Evolutionary conservation across 23 tunicate species (phyloP).

Genomic region (Ciona savignyi): DNA sequence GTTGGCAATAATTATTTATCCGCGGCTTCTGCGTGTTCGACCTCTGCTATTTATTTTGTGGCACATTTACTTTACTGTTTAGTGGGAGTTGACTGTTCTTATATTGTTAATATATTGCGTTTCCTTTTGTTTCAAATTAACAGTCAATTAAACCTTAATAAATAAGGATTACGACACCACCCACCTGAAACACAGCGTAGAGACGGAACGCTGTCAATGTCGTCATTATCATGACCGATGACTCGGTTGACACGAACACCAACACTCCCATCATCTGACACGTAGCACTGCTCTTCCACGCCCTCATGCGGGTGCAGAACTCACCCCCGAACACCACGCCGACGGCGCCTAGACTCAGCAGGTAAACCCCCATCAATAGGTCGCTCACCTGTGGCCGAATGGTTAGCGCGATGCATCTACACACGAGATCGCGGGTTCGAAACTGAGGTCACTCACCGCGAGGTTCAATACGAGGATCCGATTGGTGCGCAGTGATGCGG

Average conservation of each 20-base stretch:
- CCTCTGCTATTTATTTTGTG: too few species aligned
- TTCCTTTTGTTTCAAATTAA: too few species aligned
- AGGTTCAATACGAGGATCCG: conserved; percentile 42
- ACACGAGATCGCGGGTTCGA: too few species aligned
- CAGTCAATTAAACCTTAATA: too few species aligned
- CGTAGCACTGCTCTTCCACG: conserved; percentile 25
- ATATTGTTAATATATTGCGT: too few species aligned
- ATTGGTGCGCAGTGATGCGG: conserved; percentile 22
- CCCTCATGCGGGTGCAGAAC: conserved; percentile 25
- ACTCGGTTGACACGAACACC: conserved; percentile 33
- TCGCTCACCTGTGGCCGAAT: too few species aligned
- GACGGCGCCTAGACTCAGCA: conserved; percentile 17
- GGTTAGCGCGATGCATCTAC: too few species aligned
- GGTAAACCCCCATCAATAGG: conserved; percentile 44
- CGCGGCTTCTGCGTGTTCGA: too few species aligned
- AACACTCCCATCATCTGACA: conserved; percentile 32
- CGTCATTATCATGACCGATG: conserved; percentile 34
- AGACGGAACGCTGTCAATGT: conserved; percentile 33
- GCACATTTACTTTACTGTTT: too few species aligned
- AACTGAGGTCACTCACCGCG: conserved; percentile 37
- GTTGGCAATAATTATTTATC: too few species aligned
- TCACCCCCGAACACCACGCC: conserved; percentile 21
- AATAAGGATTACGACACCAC: too few species aligned
- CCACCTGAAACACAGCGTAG: conserved; percentile 35
- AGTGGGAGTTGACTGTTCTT: too few species aligned